Evolutionary conservation across 2,797 vertebrate species (phyloP).

Genomic region (Poeciliopsis infans): DNA sequence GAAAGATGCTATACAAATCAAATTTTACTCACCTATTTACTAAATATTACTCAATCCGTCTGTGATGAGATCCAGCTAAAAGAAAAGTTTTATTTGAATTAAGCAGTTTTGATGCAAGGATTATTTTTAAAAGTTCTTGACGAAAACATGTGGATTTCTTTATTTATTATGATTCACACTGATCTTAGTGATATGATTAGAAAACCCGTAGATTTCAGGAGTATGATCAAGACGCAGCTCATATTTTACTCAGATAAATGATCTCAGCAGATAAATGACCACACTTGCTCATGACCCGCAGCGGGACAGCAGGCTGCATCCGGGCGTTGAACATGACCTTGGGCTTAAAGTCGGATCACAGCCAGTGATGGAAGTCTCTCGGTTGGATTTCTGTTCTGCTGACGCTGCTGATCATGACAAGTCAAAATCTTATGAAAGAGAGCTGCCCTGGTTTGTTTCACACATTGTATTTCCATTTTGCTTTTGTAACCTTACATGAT

Average conservation of each 20-base stretch:
- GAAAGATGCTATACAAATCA: no score
- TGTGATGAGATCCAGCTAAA: not conserved
- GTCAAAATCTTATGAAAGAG: not conserved
- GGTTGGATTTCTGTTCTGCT: not conserved
- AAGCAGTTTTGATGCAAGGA: not conserved
- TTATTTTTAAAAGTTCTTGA: not conserved
- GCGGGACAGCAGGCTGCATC: not conserved
- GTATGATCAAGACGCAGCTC: not conserved
- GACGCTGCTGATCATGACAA: not conserved
- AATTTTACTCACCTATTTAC: no score
- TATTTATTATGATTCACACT: not conserved
- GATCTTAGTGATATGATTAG: not conserved
- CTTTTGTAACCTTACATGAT: not conserved
- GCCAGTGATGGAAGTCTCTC: not conserved
- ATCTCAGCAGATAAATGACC: slow-evolving; percentile 3
- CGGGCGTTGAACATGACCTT: slow-evolving; percentile 1
- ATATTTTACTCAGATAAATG: slow-evolving; percentile 1
- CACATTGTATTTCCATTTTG: not conserved
- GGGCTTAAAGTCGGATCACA: slow-evolving; percentile 9
- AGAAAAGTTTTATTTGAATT: not conserved
- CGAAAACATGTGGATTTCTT: not conserved
- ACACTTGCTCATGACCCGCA: not conserved
- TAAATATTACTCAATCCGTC: no score
- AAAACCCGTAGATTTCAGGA: not conserved
- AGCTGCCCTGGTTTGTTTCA: not conserved